Base-by-base conservation (phyloP, 2,888 invertebrate genomes). In the Polymixis lichenea region DNA sequence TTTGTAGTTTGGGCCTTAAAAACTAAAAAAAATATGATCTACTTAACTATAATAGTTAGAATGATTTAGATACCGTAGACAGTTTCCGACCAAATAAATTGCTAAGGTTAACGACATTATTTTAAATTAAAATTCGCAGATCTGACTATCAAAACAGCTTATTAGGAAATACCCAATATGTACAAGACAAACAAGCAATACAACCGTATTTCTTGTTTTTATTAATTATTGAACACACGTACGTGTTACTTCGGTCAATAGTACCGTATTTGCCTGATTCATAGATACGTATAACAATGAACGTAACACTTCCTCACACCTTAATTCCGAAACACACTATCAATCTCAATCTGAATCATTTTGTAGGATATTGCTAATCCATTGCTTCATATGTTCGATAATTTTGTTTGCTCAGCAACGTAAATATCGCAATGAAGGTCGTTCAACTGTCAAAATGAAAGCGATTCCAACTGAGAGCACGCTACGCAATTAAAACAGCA, bases 61-160 rank as follows among this genome's bases (percentile, higher is more conserved):
- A 58, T 28, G 5, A 28, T 19, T 0, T 28, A 19, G 11, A 3
- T 38, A 38, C 1, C 11, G 13, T 28, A 8, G 3, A 28, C 13
- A 22, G 7, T 78, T 43, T n/a, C 32, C 38, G 28, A 15, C 2
- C n/a, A n/a, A 53, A 55, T 13, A 55, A 72, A 49, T 49, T 13
- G 22, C 8, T 0, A 53, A 46, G 76, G 64, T 85, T 67, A 70
- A 61, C 60, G 77, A 64, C 85, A 56, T 43, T 19, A 70, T 76
- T 56, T 66, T 62, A 58, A 72, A 75, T 72, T 85, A 55, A 66
- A 70, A 82, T 72, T 60, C n/a, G 17, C 56, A 60, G n/a, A 82
- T 76, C 72, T 67, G 51, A 82, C 46, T 85, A 65, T 74, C 43
- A 85, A 82, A 73, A 60, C 25, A 61, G n/a, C 70, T 77, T 82